Evolutionary conservation across 2,797 vertebrate species (phyloP).

Genomic region (Ciconia nigra): DNA sequence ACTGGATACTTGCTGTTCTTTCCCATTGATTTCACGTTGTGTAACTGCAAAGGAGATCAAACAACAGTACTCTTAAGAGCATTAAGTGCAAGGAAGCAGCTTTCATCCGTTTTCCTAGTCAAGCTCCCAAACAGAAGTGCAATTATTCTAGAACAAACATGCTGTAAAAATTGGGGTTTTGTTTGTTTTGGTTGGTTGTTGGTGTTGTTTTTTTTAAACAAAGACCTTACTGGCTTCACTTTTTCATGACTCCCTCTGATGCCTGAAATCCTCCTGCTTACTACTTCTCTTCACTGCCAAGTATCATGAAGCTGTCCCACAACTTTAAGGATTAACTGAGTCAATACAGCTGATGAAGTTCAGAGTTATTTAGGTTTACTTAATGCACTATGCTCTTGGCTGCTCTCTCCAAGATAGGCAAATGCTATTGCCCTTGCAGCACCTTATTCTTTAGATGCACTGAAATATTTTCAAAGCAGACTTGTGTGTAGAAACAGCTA

Average conservation of each 20-base stretch:
- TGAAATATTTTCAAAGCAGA: neutral
- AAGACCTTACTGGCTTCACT: neutral
- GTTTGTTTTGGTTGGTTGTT: no score
- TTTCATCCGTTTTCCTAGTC: conserved; percentile 11
- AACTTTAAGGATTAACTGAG: neutral
- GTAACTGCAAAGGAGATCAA: conserved; percentile 46
- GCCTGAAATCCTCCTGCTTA: neutral
- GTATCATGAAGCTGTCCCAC: neutral
- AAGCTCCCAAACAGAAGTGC: neutral
- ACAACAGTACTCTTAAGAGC: conserved; percentile 31
- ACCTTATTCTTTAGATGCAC: neutral
- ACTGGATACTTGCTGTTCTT: neutral
- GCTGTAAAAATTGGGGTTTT: neutral
- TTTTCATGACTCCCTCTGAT: neutral
- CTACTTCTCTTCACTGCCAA: neutral
- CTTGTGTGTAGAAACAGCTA: neutral
- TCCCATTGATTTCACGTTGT: conserved; percentile 47
- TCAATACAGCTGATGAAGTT: neutral
- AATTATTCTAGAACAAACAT: neutral
- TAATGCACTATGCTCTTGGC: neutral
- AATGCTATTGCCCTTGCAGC: no score
- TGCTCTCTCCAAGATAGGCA: neutral
- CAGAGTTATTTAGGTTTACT: neutral
- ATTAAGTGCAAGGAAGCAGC: conserved; percentile 48
- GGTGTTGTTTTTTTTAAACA: no score